These are phyloP conservation scores for Cydia strobilella DNA, from an alignment of 1,140 invertebrate species.

Conservation along the genomic window DNA sequence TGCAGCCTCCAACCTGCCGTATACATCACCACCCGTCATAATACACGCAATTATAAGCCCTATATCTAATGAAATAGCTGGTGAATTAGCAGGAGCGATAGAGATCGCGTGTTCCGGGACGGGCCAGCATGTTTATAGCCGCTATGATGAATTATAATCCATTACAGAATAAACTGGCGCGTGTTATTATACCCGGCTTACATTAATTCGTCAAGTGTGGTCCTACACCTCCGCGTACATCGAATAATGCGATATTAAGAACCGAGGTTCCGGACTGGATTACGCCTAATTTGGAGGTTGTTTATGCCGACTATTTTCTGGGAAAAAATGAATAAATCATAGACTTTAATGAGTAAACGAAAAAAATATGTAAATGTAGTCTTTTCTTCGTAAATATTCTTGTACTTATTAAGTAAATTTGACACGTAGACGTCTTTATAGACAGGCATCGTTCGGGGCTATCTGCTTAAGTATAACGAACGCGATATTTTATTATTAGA, in stretches of 20 bases:
- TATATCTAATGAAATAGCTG: not conserved
- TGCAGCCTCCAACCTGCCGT: slow-evolving; percentile 27
- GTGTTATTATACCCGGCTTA: slow-evolving; percentile 34
- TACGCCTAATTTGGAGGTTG: slow-evolving; percentile 24
- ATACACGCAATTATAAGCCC: slow-evolving; percentile 16
- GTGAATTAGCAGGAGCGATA: slow-evolving; percentile 9
- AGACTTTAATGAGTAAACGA: slow-evolving; percentile 7
- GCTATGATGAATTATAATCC: slow-evolving; percentile 34
- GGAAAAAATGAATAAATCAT: slow-evolving; percentile 30
- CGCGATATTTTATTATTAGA: not conserved
- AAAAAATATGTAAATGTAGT: slow-evolving; percentile 19
- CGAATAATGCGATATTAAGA: slow-evolving; percentile 24
- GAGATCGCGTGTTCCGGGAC: slow-evolving; percentile 25
- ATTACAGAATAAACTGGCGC: slow-evolving; percentile 34
- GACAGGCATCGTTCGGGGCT: not conserved
- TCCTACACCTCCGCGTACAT: slow-evolving; percentile 19
- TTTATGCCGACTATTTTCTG: slow-evolving; percentile 28
- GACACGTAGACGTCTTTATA: not conserved
- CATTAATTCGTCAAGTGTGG: slow-evolving; percentile 37
- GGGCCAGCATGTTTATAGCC: slow-evolving; percentile 18
- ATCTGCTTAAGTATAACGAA: not conserved
- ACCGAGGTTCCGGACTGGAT: slow-evolving; percentile 17
- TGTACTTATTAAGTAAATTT: slow-evolving; percentile 17
- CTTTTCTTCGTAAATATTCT: slow-evolving; percentile 29
- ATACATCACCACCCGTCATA: slow-evolving; percentile 12